A percentile compares a stretch with the other conserved stretches of the same genome.
phyloP scores from a whole-genome alignment of 1,140 invertebrate species.

The Drosophila guanche region DNA sequence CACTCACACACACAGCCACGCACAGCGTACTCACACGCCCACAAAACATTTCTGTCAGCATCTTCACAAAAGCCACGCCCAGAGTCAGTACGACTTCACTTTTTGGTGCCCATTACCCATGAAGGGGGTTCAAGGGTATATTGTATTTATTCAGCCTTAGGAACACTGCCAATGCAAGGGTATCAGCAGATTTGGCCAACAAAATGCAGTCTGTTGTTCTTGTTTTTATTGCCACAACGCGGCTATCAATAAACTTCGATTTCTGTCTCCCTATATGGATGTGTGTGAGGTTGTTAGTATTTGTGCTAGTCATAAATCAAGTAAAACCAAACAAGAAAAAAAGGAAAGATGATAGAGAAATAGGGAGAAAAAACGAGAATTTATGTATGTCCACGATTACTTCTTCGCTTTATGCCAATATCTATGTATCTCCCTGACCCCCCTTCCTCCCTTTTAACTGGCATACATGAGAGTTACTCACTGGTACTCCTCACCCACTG shows the following conservation, averaged over 20 bases:
- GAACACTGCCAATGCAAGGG: too few species aligned
- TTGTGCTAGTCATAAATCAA: constrained; percentile 65
- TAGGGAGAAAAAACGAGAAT: constrained; percentile 34
- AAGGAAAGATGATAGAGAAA: constrained; percentile 39
- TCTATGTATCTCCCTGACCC: constrained; percentile 23
- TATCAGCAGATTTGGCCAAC: too few species aligned
- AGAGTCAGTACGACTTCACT: background rate
- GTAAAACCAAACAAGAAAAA: constrained; percentile 65
- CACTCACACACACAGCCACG: constrained; percentile 10
- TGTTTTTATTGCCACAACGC: constrained; percentile 62
- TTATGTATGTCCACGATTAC: constrained; percentile 65
- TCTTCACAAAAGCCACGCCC: constrained; percentile 36
- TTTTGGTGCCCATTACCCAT: too few species aligned
- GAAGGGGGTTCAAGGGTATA: too few species aligned
- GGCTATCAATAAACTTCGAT: constrained; percentile 75
- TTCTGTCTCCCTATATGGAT: constrained; percentile 25
- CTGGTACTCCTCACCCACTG: background rate
- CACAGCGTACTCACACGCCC: constrained; percentile 14
- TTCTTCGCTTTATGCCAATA: constrained; percentile 56
- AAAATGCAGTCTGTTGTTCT: background rate
- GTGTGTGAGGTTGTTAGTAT: constrained; percentile 25
- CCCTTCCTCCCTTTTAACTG: too few species aligned
- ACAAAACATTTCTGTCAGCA: constrained; percentile 52
- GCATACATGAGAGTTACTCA: too few species aligned
- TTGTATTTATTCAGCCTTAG: too few species aligned